Conservation (phyloP, 2,888 invertebrate species). For the Agrochola circellaris region DNA sequence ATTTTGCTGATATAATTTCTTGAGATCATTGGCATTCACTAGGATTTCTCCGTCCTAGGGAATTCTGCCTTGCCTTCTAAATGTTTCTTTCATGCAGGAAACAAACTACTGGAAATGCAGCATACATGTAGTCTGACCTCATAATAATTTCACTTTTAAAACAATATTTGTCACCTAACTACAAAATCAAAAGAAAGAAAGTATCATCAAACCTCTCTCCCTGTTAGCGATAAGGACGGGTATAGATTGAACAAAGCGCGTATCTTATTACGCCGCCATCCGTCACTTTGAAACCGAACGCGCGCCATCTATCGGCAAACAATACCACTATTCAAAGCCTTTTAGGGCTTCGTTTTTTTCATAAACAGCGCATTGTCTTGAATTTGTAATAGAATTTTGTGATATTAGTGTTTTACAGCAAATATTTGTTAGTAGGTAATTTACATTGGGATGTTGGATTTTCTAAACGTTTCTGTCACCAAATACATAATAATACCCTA, state of each 20-base stretch:
- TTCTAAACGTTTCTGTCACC: neutral
- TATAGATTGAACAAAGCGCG: constrained; percentile 50
- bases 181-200: constrained; percentile 3
- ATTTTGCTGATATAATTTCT: neutral
- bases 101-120: neutral
- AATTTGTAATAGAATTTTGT: constrained; percentile 17
- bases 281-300: constrained; percentile 61
- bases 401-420: neutral
- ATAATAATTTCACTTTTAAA: too few species aligned
- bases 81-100: neutral
- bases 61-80: neutral
- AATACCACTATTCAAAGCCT: constrained; percentile 52
- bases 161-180: neutral
- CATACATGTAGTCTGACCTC: neutral
- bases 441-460: neutral
- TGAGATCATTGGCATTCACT: neutral
- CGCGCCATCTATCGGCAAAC: constrained; percentile 59
- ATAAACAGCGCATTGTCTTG: neutral
- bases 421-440: constrained; percentile 5
- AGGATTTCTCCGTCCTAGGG: too few species aligned
- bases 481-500: neutral
- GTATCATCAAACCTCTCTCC: constrained; percentile 17
- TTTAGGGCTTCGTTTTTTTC: constrained; percentile 25
- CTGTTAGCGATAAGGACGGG: constrained; percentile 33
- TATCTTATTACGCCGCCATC: constrained; percentile 50